Evolutionary conservation across 2,888 invertebrate species (phyloP).

Genomic region (Hypselothyrea guttata): DNA sequence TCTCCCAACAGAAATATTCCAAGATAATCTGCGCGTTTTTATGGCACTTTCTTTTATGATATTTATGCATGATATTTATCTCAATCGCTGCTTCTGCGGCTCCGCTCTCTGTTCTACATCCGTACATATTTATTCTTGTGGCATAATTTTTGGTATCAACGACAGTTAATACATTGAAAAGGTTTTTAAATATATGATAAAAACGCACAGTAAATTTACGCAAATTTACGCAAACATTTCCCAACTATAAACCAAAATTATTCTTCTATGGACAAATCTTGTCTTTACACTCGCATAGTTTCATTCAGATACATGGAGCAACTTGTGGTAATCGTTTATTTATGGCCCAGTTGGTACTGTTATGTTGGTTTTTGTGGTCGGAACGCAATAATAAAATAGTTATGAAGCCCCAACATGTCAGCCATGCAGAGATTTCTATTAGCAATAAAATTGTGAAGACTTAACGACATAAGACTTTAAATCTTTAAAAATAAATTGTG

Average conservation of each 20-base stretch:
- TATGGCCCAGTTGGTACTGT: conserved; percentile 38
- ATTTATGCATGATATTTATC: conserved; percentile 70
- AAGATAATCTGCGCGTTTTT: conserved; percentile 65
- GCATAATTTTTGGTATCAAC: conserved; percentile 51
- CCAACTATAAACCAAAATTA: conserved; percentile 38
- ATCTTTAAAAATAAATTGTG: no score
- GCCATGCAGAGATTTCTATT: no score
- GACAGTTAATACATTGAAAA: conserved; percentile 72
- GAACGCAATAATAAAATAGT: no score
- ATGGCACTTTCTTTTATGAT: conserved; percentile 69
- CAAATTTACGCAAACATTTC: conserved; percentile 53
- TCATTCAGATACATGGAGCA: conserved; percentile 8
- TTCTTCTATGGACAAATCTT: conserved; percentile 5
- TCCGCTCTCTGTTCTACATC: background rate
- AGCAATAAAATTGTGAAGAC: no score
- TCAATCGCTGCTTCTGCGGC: conserved; percentile 54
- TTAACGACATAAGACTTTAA: no score
- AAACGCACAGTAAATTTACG: conserved; percentile 42
- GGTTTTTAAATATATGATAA: conserved; percentile 51
- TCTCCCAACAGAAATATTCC: conserved; percentile 17
- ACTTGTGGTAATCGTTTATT: conserved; percentile 51
- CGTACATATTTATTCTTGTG: conserved; percentile 13
- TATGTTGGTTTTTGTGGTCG: conserved; percentile 10
- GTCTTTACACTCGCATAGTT: background rate
- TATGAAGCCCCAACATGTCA: no score